Percentiles rank a stretch among this genome's conserved stretches.
These are phyloP conservation scores for Drosophila kikkawai DNA, from an alignment of 1,140 invertebrate genomes.

Conservation along the genomic window DNA sequence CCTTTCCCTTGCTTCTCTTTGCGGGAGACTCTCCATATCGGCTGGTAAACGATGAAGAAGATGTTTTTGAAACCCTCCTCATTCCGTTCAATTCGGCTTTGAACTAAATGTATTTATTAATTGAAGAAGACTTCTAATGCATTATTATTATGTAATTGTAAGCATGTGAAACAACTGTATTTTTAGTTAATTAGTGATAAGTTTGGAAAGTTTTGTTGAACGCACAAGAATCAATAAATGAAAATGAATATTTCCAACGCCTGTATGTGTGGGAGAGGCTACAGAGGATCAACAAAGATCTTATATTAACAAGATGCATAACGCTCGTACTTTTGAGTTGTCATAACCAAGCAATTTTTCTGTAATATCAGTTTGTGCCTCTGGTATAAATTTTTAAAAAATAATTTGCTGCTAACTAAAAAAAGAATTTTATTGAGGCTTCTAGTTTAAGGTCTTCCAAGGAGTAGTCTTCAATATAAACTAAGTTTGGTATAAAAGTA, in stretches of 20 bases:
- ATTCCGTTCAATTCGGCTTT: slow-evolving; percentile 70
- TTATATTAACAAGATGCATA: background rate
- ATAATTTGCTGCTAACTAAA: too few species aligned
- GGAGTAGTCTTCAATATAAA: background rate
- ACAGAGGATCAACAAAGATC: background rate
- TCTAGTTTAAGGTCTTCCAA: background rate
- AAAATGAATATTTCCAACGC: slow-evolving; percentile 40
- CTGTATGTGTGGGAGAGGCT: slow-evolving; percentile 1
- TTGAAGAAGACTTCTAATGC: slow-evolving; percentile 66
- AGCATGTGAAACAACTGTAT: slow-evolving; percentile 62
- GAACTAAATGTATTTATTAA: slow-evolving; percentile 67
- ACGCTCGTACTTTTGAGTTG: background rate
- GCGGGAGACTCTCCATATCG: slow-evolving; percentile 27
- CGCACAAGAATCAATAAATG: slow-evolving; percentile 74
- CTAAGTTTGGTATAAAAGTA: background rate
- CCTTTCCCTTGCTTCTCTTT: slow-evolving; percentile 25
- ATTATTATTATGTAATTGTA: slow-evolving; percentile 78
- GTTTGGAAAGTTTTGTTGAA: slow-evolving; percentile 70
- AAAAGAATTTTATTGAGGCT: background rate
- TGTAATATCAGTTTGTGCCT: too few species aligned
- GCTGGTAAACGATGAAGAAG: slow-evolving; percentile 29
- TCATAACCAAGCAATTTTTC: too few species aligned
- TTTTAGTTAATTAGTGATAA: slow-evolving; percentile 79
- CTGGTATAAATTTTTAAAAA: too few species aligned
- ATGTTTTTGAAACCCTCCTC: slow-evolving; percentile 42